Evolutionary conservation across 1,140 invertebrate genomes (phyloP), one percentile per base, ranked within the genome.

Genomic region (Patella vulgata): DNA sequence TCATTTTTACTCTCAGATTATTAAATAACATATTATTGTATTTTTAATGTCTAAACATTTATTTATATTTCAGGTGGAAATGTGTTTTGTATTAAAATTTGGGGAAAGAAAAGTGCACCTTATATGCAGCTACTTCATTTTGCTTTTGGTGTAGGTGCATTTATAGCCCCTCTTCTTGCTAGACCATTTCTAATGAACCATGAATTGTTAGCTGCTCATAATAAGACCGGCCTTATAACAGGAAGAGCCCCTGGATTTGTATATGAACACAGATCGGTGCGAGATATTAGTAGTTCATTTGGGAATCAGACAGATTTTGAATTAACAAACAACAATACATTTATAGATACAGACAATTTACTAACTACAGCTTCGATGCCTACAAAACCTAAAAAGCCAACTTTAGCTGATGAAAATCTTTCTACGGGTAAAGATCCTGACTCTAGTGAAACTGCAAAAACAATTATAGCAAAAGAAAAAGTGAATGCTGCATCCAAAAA

Each of bases 91-190:
- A 72, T 87, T 11, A 74, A 84, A 51, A 75, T 87, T 8, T 88
- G 87, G 87, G 83, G 84, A 11, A 78, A 81, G 46, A 78, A 83
- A 44, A 86, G 85, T 70, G 82, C 81, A 3, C 86, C 86, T 4
- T 87, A 84, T 59, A 83, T 88, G 63, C 87, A 88, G 71, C 75
- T 85, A 4, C 59, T 88, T 30, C 87, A 88, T 63, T 88, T 88
- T 73, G 82, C 82, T 23, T 88, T 87, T 80, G 86, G 85, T 21
- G 60, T 88, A 33, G 87, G 87, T 30, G 85, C 86, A 2, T 86
- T 87, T 59, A 66, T 88, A 39, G 86, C 87, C 17, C 87, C 87
- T 14, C 74, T 88, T 3, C 62, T 88, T 23, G 83, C 85, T 8
- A 80, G 81, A 31, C 85, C 85, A 21, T 86, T 86, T 57, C 67